Evolutionary conservation across 1,140 invertebrate genomes (phyloP).

Genomic region (Eurosta solidaginis): DNA sequence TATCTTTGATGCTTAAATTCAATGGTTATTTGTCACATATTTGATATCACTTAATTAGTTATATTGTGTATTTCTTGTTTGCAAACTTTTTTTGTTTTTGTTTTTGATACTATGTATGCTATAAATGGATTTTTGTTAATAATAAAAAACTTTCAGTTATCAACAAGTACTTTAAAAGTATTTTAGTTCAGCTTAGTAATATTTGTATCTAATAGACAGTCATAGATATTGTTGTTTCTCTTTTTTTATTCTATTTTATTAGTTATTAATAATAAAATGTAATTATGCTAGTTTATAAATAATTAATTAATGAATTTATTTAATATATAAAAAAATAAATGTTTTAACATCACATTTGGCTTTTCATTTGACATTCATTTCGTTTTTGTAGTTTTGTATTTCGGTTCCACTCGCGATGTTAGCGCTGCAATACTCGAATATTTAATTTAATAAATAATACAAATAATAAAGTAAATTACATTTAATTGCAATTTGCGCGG

Average conservation of each 20-base stretch:
- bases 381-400: background rate
- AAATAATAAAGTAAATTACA: too few species aligned
- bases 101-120: too few species aligned
- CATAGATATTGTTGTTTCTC: background rate
- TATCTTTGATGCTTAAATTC: background rate
- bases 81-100: background rate
- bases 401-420: background rate
- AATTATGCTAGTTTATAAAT: background rate
- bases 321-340: slow-evolving; percentile 25
- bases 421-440: background rate
- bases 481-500: too few species aligned
- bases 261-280: background rate
- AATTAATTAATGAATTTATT: slow-evolving; percentile 1
- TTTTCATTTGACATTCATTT: slow-evolving; percentile 18
- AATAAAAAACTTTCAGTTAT: slow-evolving; percentile 19
- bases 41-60: background rate
- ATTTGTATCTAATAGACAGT: background rate
- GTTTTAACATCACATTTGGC: slow-evolving; percentile 18
- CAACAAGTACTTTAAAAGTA: background rate
- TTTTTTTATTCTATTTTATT: background rate
- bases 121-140: background rate
- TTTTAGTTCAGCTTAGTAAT: background rate
- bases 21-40: slow-evolving; percentile 19
- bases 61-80: background rate
- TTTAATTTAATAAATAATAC: too few species aligned